Percentiles rank a stretch among this genome's conserved stretches.
These are phyloP conservation scores for Dicrostonyx torquatus DNA, from an alignment of 2,797 vertebrate species.

Conservation along the genomic window DNA sequence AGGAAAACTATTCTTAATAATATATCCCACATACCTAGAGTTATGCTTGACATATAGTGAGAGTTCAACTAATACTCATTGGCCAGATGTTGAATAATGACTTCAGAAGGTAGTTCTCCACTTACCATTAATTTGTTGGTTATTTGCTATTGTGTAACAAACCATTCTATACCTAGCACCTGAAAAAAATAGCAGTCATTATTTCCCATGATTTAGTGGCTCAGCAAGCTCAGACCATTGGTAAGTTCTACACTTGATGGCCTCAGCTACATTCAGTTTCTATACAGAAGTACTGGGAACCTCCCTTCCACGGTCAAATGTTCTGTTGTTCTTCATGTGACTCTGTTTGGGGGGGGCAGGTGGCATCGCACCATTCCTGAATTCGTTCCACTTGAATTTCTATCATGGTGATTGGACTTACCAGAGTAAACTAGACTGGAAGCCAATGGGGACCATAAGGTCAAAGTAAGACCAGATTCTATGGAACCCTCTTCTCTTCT, in stretches of 20 bases:
- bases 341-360: neutral
- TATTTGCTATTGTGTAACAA: neutral
- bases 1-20: constrained; percentile 32
- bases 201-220: constrained; percentile 18
- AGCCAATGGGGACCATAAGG: neutral
- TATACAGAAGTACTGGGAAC: neutral
- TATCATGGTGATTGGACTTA: constrained; percentile 12
- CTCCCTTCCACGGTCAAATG: neutral
- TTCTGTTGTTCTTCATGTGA: neutral
- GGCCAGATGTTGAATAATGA: constrained; percentile 16
- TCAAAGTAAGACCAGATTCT: neutral
- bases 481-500: neutral
- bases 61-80: neutral
- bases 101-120: neutral
- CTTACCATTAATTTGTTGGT: neutral
- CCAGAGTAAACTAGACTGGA: neutral
- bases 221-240: neutral
- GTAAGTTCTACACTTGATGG: neutral
- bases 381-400: constrained; percentile 18
- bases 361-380: neutral
- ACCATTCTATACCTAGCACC: neutral
- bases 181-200: neutral
- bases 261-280: neutral
- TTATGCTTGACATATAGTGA: neutral
- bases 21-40: neutral